Evolutionary conservation across 2,113 vertebrate species (phyloP), one percentile per base, ranked within the genome.

Genomic region (Odocoileus hemionus): DNA sequence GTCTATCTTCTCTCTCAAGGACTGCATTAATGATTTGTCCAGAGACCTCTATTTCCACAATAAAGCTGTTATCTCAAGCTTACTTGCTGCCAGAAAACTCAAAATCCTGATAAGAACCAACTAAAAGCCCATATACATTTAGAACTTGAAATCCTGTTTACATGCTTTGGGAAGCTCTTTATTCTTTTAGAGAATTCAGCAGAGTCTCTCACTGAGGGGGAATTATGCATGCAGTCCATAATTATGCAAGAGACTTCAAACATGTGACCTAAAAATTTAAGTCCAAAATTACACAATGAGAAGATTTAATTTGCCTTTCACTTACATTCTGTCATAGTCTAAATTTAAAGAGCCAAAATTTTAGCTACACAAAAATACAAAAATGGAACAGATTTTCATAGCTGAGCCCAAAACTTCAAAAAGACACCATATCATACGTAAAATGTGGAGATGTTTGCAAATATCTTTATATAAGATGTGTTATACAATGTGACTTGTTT

Each of bases 241-340:
- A 92, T 95, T 89, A 95, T 7, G 33, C 26, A 96, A 89, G 47
- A 95, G 25, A 86, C 87, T 82, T 89, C 50, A 85, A 94, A 93
- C 17, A 70, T 21, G 36, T 87, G 21, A 92, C 64, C 86, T 91
- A 87, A 92, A 96, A 95, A 39, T 36, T 86, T 84, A 86, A 93
- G 39, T 88, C 47, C 76, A 88, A 96, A 97, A 96, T 94, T 85
- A 85, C 8, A 91, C 93, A 96, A 88, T 94, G 86, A 93, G 28
- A 84, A 33, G n/a, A 86, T 92, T 96, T 87, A 86, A 96, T 97
- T 86, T 96, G 79, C 91, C 76, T 94, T 74, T 78, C 64, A 70
- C 19, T 52, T 70, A 57, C 67, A 80, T 0, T 45, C 58, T 94
- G 55, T n/a, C 64, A 58, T 5, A 7, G 23, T 91, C 50, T 88